Conservation (phyloP, 23 tunicate genomes). For the Phallusia fumigata region DNA sequence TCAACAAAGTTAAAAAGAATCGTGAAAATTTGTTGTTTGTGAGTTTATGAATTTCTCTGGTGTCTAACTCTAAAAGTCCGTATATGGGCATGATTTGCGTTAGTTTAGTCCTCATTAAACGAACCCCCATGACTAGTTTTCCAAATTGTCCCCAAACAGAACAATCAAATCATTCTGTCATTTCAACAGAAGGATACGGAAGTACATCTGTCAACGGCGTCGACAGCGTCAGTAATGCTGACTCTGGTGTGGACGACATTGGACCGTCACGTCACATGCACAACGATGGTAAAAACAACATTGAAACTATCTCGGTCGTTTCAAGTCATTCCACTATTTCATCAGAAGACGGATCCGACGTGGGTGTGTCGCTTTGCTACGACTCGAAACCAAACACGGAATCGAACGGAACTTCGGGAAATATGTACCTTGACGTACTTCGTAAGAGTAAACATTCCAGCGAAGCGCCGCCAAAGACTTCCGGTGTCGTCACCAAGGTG, state of each 20-base stretch:
- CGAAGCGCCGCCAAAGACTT: neutral
- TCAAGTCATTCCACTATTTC: conserved; percentile 70
- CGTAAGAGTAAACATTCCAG: conserved; percentile 24
- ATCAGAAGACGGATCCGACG: conserved; percentile 83
- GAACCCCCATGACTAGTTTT: too few species aligned
- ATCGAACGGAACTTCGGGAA: conserved; percentile 26
- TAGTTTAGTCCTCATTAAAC: too few species aligned
- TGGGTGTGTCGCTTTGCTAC: conserved; percentile 57
- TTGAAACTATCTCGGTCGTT: conserved; percentile 64
- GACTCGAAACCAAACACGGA: conserved; percentile 23
- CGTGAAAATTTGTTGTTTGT: too few species aligned
- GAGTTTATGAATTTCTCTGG: too few species aligned
- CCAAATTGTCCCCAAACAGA: too few species aligned
- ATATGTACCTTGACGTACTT: conserved; percentile 56
- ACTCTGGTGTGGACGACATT: conserved; percentile 86
- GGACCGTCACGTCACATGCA: conserved; percentile 13
- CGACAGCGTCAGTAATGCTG: conserved; percentile 72
- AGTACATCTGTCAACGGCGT: conserved; percentile 14
- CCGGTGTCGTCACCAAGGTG: conserved; percentile 34
- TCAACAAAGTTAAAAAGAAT: too few species aligned
- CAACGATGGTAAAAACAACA: neutral
- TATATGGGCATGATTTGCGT: too few species aligned
- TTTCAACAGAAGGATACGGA: neutral
- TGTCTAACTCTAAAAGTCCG: too few species aligned
- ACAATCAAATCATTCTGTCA: too few species aligned